Evolutionary conservation across 2,888 invertebrate genomes (phyloP), one percentile per base, ranked within the genome.

Genomic region (Coecobrya sp.): DNA sequence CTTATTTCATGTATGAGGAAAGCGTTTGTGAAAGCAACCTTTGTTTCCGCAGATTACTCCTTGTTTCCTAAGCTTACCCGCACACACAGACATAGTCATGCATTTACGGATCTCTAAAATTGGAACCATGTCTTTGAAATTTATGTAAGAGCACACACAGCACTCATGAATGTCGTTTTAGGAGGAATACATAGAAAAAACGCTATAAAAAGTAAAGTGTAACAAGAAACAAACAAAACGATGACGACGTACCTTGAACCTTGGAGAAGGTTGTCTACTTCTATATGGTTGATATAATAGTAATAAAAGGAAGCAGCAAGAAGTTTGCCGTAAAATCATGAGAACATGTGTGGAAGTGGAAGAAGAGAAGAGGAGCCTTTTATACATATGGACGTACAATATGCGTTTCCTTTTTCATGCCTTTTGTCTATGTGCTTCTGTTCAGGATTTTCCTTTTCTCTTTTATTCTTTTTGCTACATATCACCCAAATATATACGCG

Each of bases 241-340:
- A 49, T 45, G 59, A 68, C 86, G 70, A 73, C 70, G 62, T 81
- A 81, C 89, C 82, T 82, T 89, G 89, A 89, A 89, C 89, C 89
- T 89, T 52, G 68, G 81, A 81, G 49, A 25, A 79, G 88, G 68
- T 62, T 62, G 86, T 86, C 68, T 86, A 73, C 59, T 22, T n/a
- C 22, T 59, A 52, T 55, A 49, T 49, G 70, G 59, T 30, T 88
- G 79, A 45, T 86, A 55, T 42, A 79, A 55, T 59, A 59, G 30
- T 89, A 82, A 82, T 49, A 68, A 82, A 68, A 81, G 81, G 82
- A 79, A 88, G 87, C 42, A 55, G 55, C 86, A 76, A 87, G 73
- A 59, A 52, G 73, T 49, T 89, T 52, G 68, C 70, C 89, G 82
- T 89, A 89, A 89, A 88, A 89, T 82, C 55, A 81, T 52, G 89